Evolutionary conservation across 2,113 vertebrate species (phyloP).

Genomic region (Rhinolophus ferrumequinum): DNA sequence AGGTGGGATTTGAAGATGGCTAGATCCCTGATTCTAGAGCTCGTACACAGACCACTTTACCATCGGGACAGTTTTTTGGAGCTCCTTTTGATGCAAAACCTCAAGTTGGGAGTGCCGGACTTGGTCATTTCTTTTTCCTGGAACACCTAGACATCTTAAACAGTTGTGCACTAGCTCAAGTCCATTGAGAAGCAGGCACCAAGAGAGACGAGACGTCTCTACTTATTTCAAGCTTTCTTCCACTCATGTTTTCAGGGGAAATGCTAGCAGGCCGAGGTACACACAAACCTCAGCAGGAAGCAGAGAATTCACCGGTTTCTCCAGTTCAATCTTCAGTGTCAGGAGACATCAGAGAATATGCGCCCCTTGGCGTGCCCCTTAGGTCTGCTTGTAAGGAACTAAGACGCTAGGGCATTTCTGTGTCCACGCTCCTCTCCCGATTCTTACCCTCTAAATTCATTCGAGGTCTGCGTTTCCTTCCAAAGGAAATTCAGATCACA

Average conservation of each 20-base stretch:
- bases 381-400: neutral
- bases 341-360: neutral
- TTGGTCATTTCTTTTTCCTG: neutral
- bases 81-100: neutral
- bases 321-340: neutral
- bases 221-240: neutral
- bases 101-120: neutral
- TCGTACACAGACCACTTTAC: neutral
- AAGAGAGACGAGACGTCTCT: neutral
- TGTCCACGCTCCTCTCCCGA: neutral
- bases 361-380: neutral
- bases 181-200: neutral
- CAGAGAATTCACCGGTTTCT: neutral
- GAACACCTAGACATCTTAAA: neutral
- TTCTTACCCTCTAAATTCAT: neutral
- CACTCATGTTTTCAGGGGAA: neutral
- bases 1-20: neutral
- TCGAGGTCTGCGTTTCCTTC: neutral
- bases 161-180: neutral
- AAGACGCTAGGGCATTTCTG: neutral
- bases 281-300: neutral
- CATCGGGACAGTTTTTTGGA: neutral
- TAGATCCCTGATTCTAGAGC: neutral
- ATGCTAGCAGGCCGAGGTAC: neutral
- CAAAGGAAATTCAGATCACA: neutral